Percentiles rank a stretch among this genome's conserved stretches.
These are phyloP conservation scores for Sinosuthora webbiana DNA, from an alignment of 2,113 vertebrate genomes.

Conservation along the genomic window DNA sequence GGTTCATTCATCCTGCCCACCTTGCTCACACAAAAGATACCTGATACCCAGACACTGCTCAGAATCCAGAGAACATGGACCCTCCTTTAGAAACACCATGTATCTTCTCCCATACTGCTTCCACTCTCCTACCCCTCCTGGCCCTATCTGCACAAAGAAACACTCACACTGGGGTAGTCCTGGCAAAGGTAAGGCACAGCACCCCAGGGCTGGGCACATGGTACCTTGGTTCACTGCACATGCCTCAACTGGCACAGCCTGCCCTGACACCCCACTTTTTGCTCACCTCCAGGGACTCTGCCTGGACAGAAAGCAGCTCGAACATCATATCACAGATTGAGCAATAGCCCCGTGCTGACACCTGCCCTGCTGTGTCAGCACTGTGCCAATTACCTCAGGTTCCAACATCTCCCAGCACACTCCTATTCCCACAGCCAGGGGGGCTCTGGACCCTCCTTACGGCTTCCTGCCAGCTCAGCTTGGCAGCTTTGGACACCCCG, in stretches of 20 bases:
- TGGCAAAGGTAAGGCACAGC: neutral
- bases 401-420: rapidly evolving
- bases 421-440: rapidly evolving
- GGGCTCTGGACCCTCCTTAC: neutral
- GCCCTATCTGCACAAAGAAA: neutral
- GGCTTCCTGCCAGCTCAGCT: neutral
- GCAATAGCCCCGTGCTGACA: neutral
- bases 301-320: neutral
- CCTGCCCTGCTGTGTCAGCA: conserved; percentile 4
- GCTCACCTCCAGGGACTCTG: neutral
- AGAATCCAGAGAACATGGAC: rapidly evolving
- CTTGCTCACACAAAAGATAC: neutral
- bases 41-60: rapidly evolving
- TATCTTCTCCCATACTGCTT: neutral
- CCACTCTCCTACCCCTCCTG: neutral
- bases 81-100: rapidly evolving
- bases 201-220: rapidly evolving
- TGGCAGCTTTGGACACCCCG: rapidly evolving
- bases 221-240: neutral
- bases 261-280: neutral
- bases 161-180: rapidly evolving
- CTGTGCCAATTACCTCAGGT: neutral
- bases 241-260: neutral
- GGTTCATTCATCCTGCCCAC: neutral
- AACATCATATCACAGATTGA: neutral